Evolutionary conservation across 1,140 invertebrate genomes (phyloP).

Genomic region (Dufourea novaeangliae): DNA sequence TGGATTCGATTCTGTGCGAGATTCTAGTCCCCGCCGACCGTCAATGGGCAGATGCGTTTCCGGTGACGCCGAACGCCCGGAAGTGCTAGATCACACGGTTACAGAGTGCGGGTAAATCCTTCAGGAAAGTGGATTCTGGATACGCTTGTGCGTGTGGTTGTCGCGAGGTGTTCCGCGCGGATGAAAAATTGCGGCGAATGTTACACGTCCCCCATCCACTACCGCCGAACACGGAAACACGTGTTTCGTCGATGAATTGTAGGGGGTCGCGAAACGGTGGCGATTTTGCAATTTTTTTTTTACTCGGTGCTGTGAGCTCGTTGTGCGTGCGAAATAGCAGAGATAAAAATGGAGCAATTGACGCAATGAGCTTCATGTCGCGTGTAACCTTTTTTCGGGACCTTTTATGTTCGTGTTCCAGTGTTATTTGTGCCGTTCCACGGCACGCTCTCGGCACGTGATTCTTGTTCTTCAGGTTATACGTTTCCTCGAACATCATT

Average conservation of each 20-base stretch:
- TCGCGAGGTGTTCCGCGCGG: too few species aligned
- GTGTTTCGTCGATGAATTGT: not conserved
- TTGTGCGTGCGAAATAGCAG: not conserved
- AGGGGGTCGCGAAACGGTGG: not conserved
- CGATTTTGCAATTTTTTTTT: constrained; percentile 9
- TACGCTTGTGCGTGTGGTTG: not conserved
- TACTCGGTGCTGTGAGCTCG: not conserved
- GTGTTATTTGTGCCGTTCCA: not conserved
- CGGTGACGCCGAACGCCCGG: too few species aligned
- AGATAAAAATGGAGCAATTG: not conserved
- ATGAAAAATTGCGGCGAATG: constrained; percentile 6
- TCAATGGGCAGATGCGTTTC: not conserved
- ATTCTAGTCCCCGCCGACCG: not conserved
- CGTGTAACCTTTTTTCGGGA: not conserved
- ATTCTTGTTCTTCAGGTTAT: not conserved
- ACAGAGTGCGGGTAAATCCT: constrained; percentile 10
- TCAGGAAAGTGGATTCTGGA: not conserved
- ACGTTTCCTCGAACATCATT: not conserved
- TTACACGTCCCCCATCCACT: too few species aligned
- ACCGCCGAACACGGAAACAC: not conserved
- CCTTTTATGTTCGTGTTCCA: too few species aligned
- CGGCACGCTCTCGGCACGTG: not conserved
- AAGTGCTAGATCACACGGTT: not conserved
- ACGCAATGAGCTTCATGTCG: not conserved
- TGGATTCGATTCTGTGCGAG: not conserved